phyloP scores from a whole-genome alignment of 64 coral and sea anemone species.

The Catalaphyllia jardinei region DNA sequence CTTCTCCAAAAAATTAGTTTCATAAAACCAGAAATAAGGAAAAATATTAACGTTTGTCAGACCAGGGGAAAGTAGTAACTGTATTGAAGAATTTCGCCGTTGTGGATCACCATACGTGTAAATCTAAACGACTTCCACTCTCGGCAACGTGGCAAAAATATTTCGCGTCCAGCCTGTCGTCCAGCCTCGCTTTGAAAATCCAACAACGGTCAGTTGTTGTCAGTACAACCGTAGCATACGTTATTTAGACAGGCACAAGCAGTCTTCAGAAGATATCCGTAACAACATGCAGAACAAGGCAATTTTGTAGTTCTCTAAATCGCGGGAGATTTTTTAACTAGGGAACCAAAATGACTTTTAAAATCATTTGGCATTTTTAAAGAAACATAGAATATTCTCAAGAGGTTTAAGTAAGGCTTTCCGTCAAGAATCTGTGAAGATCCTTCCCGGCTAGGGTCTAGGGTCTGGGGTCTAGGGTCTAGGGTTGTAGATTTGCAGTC shows the following conservation, averaged over 20 bases:
- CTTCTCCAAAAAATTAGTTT: background rate
- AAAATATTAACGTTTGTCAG: background rate
- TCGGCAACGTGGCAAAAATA: constrained; percentile 55
- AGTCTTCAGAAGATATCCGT: background rate
- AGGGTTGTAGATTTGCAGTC: too few species aligned
- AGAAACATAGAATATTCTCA: too few species aligned
- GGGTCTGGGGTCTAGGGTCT: too few species aligned
- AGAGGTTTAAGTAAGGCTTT: too few species aligned
- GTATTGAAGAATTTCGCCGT: background rate
- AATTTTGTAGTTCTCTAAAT: too few species aligned
- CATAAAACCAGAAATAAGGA: constrained; percentile 3
- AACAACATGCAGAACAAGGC: too few species aligned
- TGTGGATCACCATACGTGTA: constrained; percentile 33
- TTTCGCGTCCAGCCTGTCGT: background rate
- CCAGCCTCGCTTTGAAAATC: background rate
- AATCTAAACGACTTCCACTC: background rate
- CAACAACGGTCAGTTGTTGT: constrained; percentile 16
- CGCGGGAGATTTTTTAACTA: too few species aligned
- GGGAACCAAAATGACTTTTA: too few species aligned
- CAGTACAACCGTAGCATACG: background rate
- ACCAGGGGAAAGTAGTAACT: background rate
- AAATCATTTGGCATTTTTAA: too few species aligned
- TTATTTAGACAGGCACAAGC: background rate
- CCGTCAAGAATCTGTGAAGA: too few species aligned
- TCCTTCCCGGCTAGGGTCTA: too few species aligned